Evolutionary conservation across 2,113 vertebrate genomes (phyloP), one percentile per base, ranked within the genome.

Genomic region (Cephalopholis sonnerati): DNA sequence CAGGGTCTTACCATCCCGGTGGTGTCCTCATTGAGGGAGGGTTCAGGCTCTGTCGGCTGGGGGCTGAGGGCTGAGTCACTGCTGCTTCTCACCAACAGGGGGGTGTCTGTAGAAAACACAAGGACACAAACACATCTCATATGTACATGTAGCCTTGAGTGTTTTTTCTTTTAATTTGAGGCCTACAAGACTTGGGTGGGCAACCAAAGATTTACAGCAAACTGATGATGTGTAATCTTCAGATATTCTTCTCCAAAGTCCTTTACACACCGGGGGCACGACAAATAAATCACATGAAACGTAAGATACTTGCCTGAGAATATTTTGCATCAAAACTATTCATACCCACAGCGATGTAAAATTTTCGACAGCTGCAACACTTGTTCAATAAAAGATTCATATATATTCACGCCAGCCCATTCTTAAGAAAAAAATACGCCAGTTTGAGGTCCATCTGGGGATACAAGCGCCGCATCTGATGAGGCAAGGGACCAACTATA

Each of bases 61-160:
- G 95, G 95, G 5, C 94, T 90, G 62, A 97, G 84, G 4, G 93
- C 94, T 22, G 98, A 97, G 86, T 99, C 98, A 74, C 98, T 99
- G 95, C 98, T 99, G 89, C 98, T 97, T 88, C 98, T 96, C 62
- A 99, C 98, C 85, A 98, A 88, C 74, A 99, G 95, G 0, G 98
- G 98, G 6, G 97, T 99, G 83, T 96, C 98, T 99, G 81, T 13
- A 77, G 72, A 89, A 81, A 39, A 50, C 18, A 66, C n/a, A 77
- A 20, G 15, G 20, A 61, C 22, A 69, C 29, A 69, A 7, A 75
- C 58, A 84, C 16, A 51, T 18, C 10, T 41, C 3, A 68, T 29
- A 36, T 18, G 9, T 54, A 22, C 51, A 62, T 36, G 36, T 10
- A 65, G n/a, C 18, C 50, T 20, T 18, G 7, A 12, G 27, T 39